Evolutionary conservation across 1,140 invertebrate genomes (phyloP), one percentile per base, ranked within the genome.

Genomic region (Orius insidiosus): DNA sequence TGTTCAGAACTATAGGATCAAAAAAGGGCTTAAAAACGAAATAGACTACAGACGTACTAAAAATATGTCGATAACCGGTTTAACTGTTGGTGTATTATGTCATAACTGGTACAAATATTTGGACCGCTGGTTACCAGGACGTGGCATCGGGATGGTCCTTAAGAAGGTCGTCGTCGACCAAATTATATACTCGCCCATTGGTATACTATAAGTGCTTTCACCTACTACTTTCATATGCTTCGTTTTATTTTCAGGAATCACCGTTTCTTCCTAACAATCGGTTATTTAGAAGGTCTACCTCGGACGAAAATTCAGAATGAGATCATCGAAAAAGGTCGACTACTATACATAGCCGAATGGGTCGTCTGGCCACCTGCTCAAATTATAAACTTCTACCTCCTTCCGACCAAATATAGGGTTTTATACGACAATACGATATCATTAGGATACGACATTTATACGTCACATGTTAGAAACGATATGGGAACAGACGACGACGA

Each of bases 111-210:
- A 89, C 56, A 66, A 69, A 41, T 67, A 71, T 46, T 62, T 88
- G 53, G 84, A 89, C 56, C 66, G 63, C 48, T 65, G 64, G 55
- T 60, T 86, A 14, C 73, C 78, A 24, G 84, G 84, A 15, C 69
- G 75, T 55, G 72, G 72, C 2, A 58, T 83, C 30, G 63, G 64
- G 36, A 72, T 75, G 53, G 79, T 92, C 8, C 49, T 75, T 3
- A 87, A 86, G 59, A 95, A 95, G 66, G 76, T 94, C 30, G 33
- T 88, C 7, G 60, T 87, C 14, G 90, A 96, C 65, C 89, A 96
- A 64, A 53, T 88, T 31, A 24, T 24, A 4, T 24, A 24, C 24
- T 24, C 24, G 24, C 24, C 24, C 7, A 24, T 24, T 24, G 24
- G 24, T 24, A 24, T n/a, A n/a, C n/a, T n/a, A n/a, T n/a, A n/a